phyloP scores from a whole-genome alignment of 2,797 vertebrate genomes.

The Setipinna tenuifilis region DNA sequence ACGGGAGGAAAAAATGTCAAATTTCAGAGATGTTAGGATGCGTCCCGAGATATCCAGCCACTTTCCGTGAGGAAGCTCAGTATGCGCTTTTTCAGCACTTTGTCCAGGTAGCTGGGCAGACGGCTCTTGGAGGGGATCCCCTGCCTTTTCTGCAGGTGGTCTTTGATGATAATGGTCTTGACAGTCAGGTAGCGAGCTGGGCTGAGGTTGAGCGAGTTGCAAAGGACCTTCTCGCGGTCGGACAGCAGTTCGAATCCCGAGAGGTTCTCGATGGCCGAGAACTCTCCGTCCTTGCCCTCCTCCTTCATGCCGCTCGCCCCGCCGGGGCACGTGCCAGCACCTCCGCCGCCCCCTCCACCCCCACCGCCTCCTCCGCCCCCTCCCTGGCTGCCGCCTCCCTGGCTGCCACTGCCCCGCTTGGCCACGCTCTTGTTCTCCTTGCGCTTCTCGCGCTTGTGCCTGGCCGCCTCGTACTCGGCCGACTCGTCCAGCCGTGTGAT shows the following conservation, averaged over 20 bases:
- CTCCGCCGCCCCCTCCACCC: constrained; percentile 59
- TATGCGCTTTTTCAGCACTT: constrained; percentile 95
- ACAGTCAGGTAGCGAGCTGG: constrained; percentile 94
- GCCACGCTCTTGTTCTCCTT: constrained; percentile 89
- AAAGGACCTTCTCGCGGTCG: constrained; percentile 93
- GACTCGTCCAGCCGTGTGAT: constrained; percentile 94
- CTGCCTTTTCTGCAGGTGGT: constrained; percentile 95
- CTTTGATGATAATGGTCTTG: constrained; percentile 97
- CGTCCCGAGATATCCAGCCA: constrained; percentile 96
- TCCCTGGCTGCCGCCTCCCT: constrained; percentile 68
- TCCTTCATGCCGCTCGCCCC: constrained; percentile 78
- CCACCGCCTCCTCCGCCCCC: constrained; percentile 37
- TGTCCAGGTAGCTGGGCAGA: constrained; percentile 94
- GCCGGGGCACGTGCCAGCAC: constrained; percentile 49
- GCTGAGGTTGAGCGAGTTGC: constrained; percentile 89
- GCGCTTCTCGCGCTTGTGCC: constrained; percentile 93
- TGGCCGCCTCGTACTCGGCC: constrained; percentile 90
- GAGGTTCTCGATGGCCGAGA: constrained; percentile 92
- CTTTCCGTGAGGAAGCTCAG: constrained; percentile 96
- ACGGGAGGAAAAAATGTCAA: background rate
- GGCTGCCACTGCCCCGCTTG: constrained; percentile 73
- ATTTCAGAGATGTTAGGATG: constrained; percentile 74
- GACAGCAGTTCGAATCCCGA: constrained; percentile 93
- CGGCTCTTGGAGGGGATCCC: constrained; percentile 95
- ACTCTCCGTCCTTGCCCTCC: constrained; percentile 89